A percentile compares a stretch with the other conserved stretches of the same genome.
phyloP scores from a whole-genome alignment of 2,888 invertebrate species.

The Eurytoma californica region DNA sequence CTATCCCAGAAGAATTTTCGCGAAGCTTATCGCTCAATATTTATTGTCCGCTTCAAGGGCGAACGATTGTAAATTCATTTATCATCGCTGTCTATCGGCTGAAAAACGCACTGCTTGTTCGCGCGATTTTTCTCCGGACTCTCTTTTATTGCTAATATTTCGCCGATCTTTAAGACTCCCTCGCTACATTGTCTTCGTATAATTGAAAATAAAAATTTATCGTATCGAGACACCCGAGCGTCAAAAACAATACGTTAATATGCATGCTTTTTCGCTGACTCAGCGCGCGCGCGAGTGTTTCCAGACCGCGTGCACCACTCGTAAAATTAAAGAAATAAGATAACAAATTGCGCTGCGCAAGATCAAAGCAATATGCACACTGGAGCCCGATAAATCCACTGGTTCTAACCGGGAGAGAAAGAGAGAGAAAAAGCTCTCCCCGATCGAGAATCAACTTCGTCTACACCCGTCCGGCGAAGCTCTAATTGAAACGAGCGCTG shows the following conservation, averaged over 20 bases:
- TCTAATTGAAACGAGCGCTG: no score
- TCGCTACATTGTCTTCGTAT: background rate
- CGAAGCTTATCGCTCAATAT: background rate
- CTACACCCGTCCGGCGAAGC: no score
- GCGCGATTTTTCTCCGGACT: background rate
- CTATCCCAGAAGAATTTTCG: slow-evolving; percentile 5
- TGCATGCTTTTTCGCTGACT: slow-evolving; percentile 6
- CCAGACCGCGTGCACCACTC: no score
- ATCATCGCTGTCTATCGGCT: background rate
- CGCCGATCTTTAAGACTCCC: background rate
- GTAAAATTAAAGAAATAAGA: background rate
- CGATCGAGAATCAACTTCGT: no score
- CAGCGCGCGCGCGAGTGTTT: background rate
- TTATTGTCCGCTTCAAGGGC: slow-evolving; percentile 16
- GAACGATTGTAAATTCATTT: slow-evolving; percentile 17
- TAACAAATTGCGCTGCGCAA: background rate
- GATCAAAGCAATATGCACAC: no score
- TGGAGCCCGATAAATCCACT: background rate
- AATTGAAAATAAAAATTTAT: slow-evolving; percentile 10
- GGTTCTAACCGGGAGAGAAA: background rate
- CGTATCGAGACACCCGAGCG: background rate
- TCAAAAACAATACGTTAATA: background rate
- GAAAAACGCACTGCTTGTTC: background rate
- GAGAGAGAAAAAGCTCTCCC: no score
- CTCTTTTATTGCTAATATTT: slow-evolving; percentile 12